phyloP scores from a whole-genome alignment of 2,797 vertebrate species.

The Tragopan temminckii region DNA sequence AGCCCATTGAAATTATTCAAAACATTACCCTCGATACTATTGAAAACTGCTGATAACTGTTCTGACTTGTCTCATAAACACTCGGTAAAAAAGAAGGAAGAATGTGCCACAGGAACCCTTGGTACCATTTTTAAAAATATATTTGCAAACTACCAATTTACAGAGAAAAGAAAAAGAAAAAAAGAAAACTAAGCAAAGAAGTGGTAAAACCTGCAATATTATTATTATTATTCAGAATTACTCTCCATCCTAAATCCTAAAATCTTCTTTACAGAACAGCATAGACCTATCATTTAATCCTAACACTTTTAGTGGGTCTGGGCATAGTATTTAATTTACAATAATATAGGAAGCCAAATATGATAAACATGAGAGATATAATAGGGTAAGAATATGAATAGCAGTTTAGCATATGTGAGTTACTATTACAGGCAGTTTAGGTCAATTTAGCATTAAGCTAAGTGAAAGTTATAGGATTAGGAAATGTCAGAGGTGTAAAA shows the following conservation, averaged over 20 bases:
- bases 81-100: constrained; percentile 18
- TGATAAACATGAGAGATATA: background rate
- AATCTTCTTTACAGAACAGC: background rate
- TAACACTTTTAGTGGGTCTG: background rate
- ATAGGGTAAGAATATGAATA: background rate
- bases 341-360: background rate
- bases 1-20: background rate
- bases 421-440: constrained; percentile 29
- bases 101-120: background rate
- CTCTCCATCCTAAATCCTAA: background rate
- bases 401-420: background rate
- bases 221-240: background rate
- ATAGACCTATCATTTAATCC: background rate
- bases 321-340: background rate
- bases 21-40: background rate
- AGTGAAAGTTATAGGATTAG: constrained; percentile 26
- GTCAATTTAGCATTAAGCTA: constrained; percentile 26
- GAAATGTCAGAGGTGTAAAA: constrained; percentile 1
- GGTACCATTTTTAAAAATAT: constrained; percentile 39
- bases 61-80: constrained; percentile 38
- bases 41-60: constrained; percentile 35
- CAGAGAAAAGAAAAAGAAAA: background rate
- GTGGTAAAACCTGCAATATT: background rate
- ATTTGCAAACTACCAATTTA: constrained; percentile 19
- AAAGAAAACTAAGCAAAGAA: background rate